A percentile compares a stretch with the other conserved stretches of the same genome.
Conservation (phyloP, 2,888 invertebrate genomes). For the Eledone cirrhosa region DNA sequence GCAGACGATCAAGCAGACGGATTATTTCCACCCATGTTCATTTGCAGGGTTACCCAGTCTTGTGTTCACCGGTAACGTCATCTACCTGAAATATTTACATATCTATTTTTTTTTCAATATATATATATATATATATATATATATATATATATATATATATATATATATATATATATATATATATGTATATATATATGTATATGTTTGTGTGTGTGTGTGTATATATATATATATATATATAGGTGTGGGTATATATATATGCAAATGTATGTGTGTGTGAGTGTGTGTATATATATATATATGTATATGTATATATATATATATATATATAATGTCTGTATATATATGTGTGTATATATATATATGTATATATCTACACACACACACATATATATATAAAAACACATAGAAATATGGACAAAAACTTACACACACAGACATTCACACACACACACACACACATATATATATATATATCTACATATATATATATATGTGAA, state of each 20-base stretch:
- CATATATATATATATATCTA: no score
- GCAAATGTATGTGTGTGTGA: no score
- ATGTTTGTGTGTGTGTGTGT: not conserved
- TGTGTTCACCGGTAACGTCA: slow-evolving; percentile 22
- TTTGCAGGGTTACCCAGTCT: slow-evolving; percentile 26
- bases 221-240: not conserved
- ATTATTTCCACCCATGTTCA: slow-evolving; percentile 23
- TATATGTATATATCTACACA: no score
- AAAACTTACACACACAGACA: not conserved
- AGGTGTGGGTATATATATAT: no score
- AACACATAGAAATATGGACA: not conserved
- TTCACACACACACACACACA: not conserved
- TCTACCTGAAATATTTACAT: not conserved
- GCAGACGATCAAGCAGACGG: slow-evolving; percentile 20
- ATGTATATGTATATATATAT: not conserved
- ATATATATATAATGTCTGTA: not conserved
- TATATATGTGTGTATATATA: no score
- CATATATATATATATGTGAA: no score
- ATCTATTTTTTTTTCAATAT: not conserved
- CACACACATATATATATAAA: not conserved
- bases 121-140: not conserved
- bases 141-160: not conserved
- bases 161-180: not conserved
- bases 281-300: no score
- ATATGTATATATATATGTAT: slow-evolving; percentile 13